A percentile compares a stretch with the other conserved stretches of the same genome.
Conservation (phyloP, 2,888 invertebrate genomes). For the Glyphotaelius pellucidus region DNA sequence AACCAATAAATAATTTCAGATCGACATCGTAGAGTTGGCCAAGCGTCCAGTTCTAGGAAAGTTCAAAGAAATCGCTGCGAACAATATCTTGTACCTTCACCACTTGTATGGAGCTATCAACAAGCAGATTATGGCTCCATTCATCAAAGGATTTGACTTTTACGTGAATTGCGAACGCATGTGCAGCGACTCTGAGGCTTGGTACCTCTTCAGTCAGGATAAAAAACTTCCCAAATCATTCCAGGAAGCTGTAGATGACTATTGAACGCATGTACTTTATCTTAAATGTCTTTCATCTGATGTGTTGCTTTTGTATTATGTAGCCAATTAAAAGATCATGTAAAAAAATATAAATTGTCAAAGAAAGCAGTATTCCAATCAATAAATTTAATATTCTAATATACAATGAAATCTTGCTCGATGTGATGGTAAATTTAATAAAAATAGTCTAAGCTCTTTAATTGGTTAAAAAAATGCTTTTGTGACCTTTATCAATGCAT, state of each 20-base stretch:
- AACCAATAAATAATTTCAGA: conserved; percentile 69
- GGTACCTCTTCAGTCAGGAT: conserved; percentile 74
- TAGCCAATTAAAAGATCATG: not conserved
- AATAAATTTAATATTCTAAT: not conserved
- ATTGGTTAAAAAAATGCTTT: not conserved
- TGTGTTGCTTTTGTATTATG: not conserved
- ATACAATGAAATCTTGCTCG: not conserved
- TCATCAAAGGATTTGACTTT: conserved; percentile 74
- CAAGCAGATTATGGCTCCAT: conserved; percentile 75
- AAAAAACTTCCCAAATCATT: conserved; percentile 75
- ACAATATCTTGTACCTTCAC: conserved; percentile 74
- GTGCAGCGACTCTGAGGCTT: conserved; percentile 75
- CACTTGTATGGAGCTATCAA: conserved; percentile 74
- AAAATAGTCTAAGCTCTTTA: not conserved
- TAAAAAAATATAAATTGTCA: not conserved
- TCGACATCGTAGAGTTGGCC: conserved; percentile 74
- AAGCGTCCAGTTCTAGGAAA: conserved; percentile 72
- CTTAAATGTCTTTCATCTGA: not conserved
- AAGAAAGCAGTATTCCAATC: not conserved
- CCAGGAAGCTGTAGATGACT: conserved; percentile 67
- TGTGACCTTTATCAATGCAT: not conserved
- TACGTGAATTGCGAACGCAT: conserved; percentile 73
- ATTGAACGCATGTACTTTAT: conserved; percentile 9
- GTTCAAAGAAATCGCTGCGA: conserved; percentile 74
- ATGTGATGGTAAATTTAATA: not conserved